These are phyloP conservation scores for Sebastes wilsoni DNA, from an alignment of 2,797 vertebrate genomes.

Conservation along the genomic window DNA sequence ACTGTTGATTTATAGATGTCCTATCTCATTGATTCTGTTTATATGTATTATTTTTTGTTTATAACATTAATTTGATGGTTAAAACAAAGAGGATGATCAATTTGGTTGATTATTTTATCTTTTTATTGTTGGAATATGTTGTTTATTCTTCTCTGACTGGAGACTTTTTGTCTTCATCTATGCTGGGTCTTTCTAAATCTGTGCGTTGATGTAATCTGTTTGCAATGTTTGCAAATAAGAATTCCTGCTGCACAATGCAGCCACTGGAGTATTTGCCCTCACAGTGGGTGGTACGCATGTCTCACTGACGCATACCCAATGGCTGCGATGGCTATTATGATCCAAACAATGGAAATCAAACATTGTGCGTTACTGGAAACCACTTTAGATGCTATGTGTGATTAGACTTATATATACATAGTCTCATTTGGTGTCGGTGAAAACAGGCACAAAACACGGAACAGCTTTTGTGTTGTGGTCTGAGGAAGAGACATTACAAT, in stretches of 20 bases:
- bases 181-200: conserved; percentile 36
- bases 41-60: not conserved
- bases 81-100: not conserved
- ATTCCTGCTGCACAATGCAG: conserved; percentile 83
- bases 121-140: not conserved
- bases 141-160: conserved; percentile 30
- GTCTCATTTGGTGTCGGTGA: conserved; percentile 66
- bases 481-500: conserved; percentile 72
- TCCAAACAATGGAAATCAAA: conserved; percentile 84
- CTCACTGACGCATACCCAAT: conserved; percentile 60
- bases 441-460: conserved; percentile 82
- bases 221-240: conserved; percentile 76
- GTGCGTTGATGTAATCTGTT: conserved; percentile 72
- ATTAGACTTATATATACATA: conserved; percentile 78
- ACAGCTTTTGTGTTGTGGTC: conserved; percentile 80
- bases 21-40: not conserved
- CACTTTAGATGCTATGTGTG: conserved; percentile 82
- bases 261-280: conserved; percentile 73
- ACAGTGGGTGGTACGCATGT: conserved; percentile 78
- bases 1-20: not conserved
- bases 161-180: conserved; percentile 30
- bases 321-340: conserved; percentile 76
- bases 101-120: not conserved
- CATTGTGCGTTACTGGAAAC: conserved; percentile 77
- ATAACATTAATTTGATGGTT: not conserved